Evolutionary conservation across 2,797 vertebrate genomes (phyloP), one percentile per base, ranked within the genome.

Genomic region (Anguilla marmorata): DNA sequence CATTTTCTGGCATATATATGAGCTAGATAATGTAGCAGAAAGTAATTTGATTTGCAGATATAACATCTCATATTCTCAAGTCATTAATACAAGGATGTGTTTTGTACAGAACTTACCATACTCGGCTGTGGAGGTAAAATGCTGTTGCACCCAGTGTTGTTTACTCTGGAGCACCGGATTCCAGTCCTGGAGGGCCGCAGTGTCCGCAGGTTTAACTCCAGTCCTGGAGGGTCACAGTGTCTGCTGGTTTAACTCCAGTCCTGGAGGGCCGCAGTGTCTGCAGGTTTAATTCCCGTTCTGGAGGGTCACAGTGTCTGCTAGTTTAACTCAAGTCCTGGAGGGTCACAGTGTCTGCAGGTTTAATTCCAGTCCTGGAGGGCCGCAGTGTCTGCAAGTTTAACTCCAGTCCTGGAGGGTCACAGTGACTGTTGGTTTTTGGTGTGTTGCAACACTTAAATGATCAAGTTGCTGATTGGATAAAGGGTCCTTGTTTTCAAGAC

Each of bases 11-110:
- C 19, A 69, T 41, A 45, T n/a, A 45, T n/a, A 69, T 60, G 60
- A 69, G 19, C 60, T 69, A 9, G 19, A 48, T 85, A 63, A 85
- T 58, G 27, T 16, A 7, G n/a, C 33, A 63, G 30, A 60, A 85
- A 56, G 21, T 85, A n/a, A 63, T 63, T 37, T 58, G 19, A 58
- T 85, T 85, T 85, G 19, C 30, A 85, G 7, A 54, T 33, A 54
- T 76, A 41, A 76, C 33, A 80, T n/a, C 21, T 19, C 21, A 48
- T 82, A 48, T 50, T 9, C 11, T 48, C 6, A 37, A 74, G 69
- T 33, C 74, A 79, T 21, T 37, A 16, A 79, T 74, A 3, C 33
- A 45, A 79, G 37, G 33, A 33, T 85, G 7, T 7, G 27, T 52
- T 45, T 24, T 21, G 12, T 30, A 27, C 33, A 19, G 33, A 48